Base-by-base conservation (phyloP, 2,113 vertebrate species). In the Manacus vitellinus region DNA sequence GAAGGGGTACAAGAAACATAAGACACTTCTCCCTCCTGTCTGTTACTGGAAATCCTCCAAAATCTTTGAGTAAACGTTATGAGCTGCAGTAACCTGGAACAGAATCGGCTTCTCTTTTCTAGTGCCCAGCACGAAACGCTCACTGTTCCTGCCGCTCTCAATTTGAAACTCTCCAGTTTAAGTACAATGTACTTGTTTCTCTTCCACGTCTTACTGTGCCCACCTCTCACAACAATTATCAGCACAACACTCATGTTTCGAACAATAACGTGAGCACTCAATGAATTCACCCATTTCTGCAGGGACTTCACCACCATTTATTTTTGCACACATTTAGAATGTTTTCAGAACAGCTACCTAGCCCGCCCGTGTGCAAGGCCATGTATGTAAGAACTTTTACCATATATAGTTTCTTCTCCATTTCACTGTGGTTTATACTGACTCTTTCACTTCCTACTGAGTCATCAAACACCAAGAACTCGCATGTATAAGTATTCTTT, bases 361-460 rank as follows among this genome's bases (percentile, higher is more conserved):
- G 81, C 87, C 66, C 73, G 94, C 89, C 90, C 81, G 82, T 19
- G 24, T 83, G 72, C 91, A 95, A 68, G 67, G 47, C 78, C 79
- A 89, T 2, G 0, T 91, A 84, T 76, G 95, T 89, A 82, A 96
- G 71, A 94, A 96, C 88, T 96, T 97, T 98, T 97, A 98, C 98
- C 98, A 98, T 98, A 98, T 98, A 98, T 98, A 98, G 98, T 67
- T 98, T 96, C 96, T 97, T 98, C 94, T 91, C 94, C 76, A 68
- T 71, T 94, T 92, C 83, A 81, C 59, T 98, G 98, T 97, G 98
- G 98, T 98, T 98, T 93, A 56, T 44, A 96, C 90, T 0, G 33
- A 86, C 88, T 97, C 88, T 97, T 97, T 98, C 98, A 98, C 98
- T 99, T 99, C 98, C 98, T 97, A 97, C 95, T 98, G 97, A 98